Conservation (phyloP, 2,888 invertebrate species). For the Apotomis betuletana region DNA sequence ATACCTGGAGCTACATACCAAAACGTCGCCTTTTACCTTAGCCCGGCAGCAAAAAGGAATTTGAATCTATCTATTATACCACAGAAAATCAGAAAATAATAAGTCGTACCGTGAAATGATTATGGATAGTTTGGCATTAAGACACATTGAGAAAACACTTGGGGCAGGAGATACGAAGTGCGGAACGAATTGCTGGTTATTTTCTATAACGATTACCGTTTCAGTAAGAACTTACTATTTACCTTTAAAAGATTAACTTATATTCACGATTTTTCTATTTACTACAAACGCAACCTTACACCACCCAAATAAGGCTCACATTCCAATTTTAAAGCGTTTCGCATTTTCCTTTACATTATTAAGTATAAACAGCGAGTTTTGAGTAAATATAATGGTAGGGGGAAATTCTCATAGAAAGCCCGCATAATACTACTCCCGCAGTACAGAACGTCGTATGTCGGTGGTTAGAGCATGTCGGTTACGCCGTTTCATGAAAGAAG, state of each 20-base stretch:
- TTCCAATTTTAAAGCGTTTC: conserved; percentile 2
- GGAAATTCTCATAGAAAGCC: conserved; percentile 49
- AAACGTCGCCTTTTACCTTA: too few relatives aligned
- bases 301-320: not conserved
- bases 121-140: too few relatives aligned
- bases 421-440: conserved; percentile 34
- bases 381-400: conserved; percentile 49
- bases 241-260: not conserved
- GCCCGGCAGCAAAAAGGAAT: too few relatives aligned
- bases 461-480: conserved; percentile 14
- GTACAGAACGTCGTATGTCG: not conserved
- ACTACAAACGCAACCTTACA: not conserved
- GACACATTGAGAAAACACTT: too few relatives aligned
- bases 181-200: too few relatives aligned
- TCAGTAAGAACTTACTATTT: not conserved
- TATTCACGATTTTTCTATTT: not conserved
- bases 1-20: too few relatives aligned
- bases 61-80: too few relatives aligned
- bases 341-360: conserved; percentile 7
- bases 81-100: too few relatives aligned
- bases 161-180: too few relatives aligned
- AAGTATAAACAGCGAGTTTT: conserved; percentile 24
- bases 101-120: too few relatives aligned
- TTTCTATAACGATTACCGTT: not conserved
- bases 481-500: conserved; percentile 24